Percentiles rank a stretch among this genome's conserved stretches.
phyloP scores from a whole-genome alignment of 2,888 invertebrate species.

The Cinara cedri region DNA sequence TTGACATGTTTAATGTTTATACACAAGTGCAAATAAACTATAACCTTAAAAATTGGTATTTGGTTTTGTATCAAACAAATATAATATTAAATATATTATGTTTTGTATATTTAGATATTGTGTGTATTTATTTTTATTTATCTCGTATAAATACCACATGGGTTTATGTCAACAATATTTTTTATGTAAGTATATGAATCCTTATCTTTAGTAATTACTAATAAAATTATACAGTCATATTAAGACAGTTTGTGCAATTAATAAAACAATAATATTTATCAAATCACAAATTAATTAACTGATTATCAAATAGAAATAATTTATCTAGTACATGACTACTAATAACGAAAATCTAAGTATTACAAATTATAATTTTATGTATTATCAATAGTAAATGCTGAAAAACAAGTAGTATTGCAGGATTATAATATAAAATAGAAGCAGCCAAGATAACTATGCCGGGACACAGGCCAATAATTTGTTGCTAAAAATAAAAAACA shows the following conservation, averaged over 20 bases:
- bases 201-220: too few species aligned
- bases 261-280: too few species aligned
- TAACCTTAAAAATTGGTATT: neutral
- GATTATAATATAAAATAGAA: slow-evolving; percentile 37
- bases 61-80: slow-evolving; percentile 1
- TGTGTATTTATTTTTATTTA: too few species aligned
- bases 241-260: too few species aligned
- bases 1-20: slow-evolving; percentile 1
- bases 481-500: slow-evolving; percentile 53
- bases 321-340: neutral
- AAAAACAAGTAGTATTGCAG: slow-evolving; percentile 12
- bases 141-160: too few species aligned
- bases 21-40: slow-evolving; percentile 9
- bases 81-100: too few species aligned
- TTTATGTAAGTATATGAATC: too few species aligned
- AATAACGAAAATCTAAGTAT: too few species aligned
- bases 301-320: neutral
- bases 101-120: too few species aligned
- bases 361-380: neutral
- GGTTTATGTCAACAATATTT: too few species aligned
- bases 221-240: too few species aligned
- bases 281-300: too few species aligned
- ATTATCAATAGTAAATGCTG: slow-evolving; percentile 19
- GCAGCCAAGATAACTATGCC: slow-evolving; percentile 38
- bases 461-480: slow-evolving; percentile 49